phyloP scores from a whole-genome alignment of 2,888 invertebrate genomes.

The Cotesia congregata region DNA sequence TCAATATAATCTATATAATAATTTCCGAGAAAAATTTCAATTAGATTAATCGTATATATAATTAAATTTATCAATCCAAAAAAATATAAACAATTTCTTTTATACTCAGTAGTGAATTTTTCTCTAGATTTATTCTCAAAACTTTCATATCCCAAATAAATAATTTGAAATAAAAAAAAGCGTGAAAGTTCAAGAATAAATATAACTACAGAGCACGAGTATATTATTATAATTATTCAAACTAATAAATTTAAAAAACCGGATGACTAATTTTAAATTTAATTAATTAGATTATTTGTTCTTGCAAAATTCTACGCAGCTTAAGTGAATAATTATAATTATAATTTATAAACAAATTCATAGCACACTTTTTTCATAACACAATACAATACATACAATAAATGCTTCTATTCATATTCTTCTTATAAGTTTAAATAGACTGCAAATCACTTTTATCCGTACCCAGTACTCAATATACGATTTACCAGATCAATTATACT shows the following conservation, averaged over 20 bases:
- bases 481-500: conserved; percentile 29
- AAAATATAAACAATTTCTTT: not conserved
- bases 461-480: conserved; percentile 23
- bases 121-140: not conserved
- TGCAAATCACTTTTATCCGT: conserved; percentile 19
- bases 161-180: not conserved
- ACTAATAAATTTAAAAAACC: too few species aligned
- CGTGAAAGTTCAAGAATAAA: not conserved
- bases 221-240: too few species aligned
- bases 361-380: conserved; percentile 43
- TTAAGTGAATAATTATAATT: conserved; percentile 17
- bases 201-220: not conserved
- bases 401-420: conserved; percentile 47
- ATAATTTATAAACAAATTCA: conserved; percentile 44
- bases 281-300: conserved; percentile 10
- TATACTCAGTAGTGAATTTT: not conserved
- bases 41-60: too few species aligned
- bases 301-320: conserved; percentile 21
- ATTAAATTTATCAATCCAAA: not conserved
- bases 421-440: conserved; percentile 21
- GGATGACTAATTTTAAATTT: not conserved
- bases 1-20: not conserved
- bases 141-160: not conserved
- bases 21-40: too few species aligned
- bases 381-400: conserved; percentile 48